phyloP scores from a whole-genome alignment of 2,888 invertebrate species.

The Hirtodrosophila duncani region DNA sequence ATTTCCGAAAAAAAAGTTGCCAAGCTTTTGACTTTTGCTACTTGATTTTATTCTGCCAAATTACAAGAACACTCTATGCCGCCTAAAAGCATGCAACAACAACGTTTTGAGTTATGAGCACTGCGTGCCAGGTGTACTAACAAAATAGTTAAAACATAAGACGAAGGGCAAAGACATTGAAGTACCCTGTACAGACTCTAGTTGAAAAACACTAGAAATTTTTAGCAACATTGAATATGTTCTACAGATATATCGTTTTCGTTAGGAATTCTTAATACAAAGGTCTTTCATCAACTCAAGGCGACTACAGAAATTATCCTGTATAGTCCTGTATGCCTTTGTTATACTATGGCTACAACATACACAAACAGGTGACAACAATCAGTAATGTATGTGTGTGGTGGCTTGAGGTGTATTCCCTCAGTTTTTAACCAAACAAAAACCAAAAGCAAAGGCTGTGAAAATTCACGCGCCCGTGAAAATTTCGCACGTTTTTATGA shows the following conservation, averaged over 20 bases:
- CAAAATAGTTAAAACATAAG: not conserved
- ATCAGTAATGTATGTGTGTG: conserved; percentile 30
- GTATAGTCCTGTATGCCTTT: not conserved
- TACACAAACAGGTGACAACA: conserved; percentile 55
- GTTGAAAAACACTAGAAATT: not conserved
- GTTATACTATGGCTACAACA: too few species aligned
- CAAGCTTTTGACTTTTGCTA: conserved; percentile 41
- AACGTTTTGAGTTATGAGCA: conserved; percentile 65
- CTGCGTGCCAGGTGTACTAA: conserved; percentile 66
- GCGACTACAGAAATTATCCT: not conserved
- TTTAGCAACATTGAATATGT: not conserved
- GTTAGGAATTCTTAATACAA: too few species aligned
- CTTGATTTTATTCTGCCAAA: conserved; percentile 65
- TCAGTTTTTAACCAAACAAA: conserved; percentile 27
- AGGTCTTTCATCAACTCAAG: too few species aligned
- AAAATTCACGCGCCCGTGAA: conserved; percentile 65
- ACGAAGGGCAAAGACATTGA: not conserved
- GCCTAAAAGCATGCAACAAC: conserved; percentile 22
- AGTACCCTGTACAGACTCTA: conserved; percentile 10
- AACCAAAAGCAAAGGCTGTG: conserved; percentile 37
- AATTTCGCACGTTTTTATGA: conserved; percentile 78
- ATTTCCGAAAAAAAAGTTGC: conserved; percentile 43
- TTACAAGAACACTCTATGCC: conserved; percentile 48
- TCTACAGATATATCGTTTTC: too few species aligned
- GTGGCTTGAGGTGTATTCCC: not conserved